Percentiles rank a stretch among this genome's conserved stretches.
Evolutionary conservation across 1,140 invertebrate species (phyloP).

Genomic region (Yoshiicerus persimilis): DNA sequence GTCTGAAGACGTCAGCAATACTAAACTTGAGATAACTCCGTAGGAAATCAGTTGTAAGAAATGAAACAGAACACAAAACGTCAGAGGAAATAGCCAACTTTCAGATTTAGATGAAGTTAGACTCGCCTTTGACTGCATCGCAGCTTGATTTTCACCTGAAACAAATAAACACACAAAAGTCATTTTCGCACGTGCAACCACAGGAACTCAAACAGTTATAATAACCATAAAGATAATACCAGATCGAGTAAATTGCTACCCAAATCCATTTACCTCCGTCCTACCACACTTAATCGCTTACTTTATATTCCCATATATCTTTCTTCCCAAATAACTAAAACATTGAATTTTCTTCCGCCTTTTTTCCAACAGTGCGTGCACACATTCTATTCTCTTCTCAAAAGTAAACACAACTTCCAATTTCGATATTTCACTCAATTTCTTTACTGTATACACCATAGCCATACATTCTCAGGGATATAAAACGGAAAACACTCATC

Average conservation of each 20-base stretch:
- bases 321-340: background rate
- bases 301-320: background rate
- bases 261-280: background rate
- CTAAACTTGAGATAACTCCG: background rate
- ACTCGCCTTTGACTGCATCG: background rate
- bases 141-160: conserved; percentile 16
- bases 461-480: background rate
- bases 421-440: conserved; percentile 4
- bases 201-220: background rate
- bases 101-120: background rate
- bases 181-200: background rate
- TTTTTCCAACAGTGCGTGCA: background rate
- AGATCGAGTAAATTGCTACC: background rate
- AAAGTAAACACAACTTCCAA: background rate
- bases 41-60: background rate
- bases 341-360: background rate
- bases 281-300: background rate
- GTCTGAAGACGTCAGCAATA: background rate
- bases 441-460: background rate
- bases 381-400: background rate
- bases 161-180: background rate
- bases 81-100: background rate
- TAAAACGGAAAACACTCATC: background rate
- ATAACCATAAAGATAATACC: background rate
- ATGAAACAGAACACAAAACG: background rate